Evolutionary conservation across 2,797 vertebrate genomes (phyloP).

Genomic region (Danio jaintianensis): DNA sequence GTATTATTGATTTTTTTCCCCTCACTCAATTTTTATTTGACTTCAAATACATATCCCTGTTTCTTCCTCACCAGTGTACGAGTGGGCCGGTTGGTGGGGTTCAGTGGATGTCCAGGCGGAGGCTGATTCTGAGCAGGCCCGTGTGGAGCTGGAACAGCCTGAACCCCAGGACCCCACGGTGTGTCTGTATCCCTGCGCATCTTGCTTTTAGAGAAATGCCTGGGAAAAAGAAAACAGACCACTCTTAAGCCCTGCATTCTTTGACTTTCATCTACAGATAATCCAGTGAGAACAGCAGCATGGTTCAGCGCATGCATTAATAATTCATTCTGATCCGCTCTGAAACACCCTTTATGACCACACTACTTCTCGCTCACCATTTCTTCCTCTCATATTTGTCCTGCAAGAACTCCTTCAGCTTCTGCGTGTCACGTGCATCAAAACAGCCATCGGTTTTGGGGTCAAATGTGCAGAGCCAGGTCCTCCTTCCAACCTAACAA

Average conservation of each 20-base stretch:
- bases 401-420: conserved; percentile 92
- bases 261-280: background rate
- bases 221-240: conserved; percentile 63
- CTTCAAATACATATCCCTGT: conserved; percentile 12
- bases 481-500: conserved; percentile 85
- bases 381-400: conserved; percentile 94
- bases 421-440: conserved; percentile 88
- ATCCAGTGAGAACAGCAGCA: background rate
- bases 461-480: conserved; percentile 90
- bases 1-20: background rate
- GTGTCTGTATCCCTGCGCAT: conserved; percentile 76
- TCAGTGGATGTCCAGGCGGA: conserved; percentile 56
- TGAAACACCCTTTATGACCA: background rate
- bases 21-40: conserved; percentile 12
- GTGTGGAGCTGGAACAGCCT: conserved; percentile 73
- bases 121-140: conserved; percentile 66
- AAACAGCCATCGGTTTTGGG: conserved; percentile 84
- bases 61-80: conserved; percentile 67
- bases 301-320: background rate
- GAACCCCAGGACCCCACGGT: conserved; percentile 80
- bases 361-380: conserved; percentile 79
- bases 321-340: background rate
- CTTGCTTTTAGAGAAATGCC: conserved; percentile 88
- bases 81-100: conserved; percentile 62
- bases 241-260: background rate